Percentiles rank a stretch among this genome's conserved stretches.
Conservation (phyloP, 2,797 vertebrate species). For the Catharus ustulatus region DNA sequence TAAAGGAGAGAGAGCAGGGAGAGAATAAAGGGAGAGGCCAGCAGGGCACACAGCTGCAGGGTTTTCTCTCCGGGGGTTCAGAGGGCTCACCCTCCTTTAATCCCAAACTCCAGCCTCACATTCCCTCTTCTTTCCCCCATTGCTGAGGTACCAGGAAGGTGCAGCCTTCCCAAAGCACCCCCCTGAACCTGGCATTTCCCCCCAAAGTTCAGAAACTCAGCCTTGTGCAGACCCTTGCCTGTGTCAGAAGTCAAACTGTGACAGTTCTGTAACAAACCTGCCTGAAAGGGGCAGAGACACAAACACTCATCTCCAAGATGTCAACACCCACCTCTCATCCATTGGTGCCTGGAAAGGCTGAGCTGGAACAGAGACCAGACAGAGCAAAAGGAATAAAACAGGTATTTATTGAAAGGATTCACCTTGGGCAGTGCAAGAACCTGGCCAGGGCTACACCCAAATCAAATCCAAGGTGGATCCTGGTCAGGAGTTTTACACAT, state of each 20-base stretch:
- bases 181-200: background rate
- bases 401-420: no score
- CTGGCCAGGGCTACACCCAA: no score
- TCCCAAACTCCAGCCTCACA: background rate
- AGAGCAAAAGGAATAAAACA: no score
- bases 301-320: fast-evolving
- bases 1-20: no score
- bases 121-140: no score
- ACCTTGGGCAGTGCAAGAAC: no score
- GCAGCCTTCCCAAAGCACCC: background rate
- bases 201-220: background rate
- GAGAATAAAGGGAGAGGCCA: background rate
- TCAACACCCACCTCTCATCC: background rate
- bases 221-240: background rate
- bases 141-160: background rate
- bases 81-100: background rate
- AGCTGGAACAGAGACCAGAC: no score
- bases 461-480: no score
- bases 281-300: background rate
- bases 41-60: fast-evolving
- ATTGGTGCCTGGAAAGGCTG: no score
- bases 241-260: background rate
- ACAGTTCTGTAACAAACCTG: background rate
- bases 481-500: no score
- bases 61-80: background rate